phyloP scores from a whole-genome alignment of 1,140 invertebrate genomes.

The Melipona quadrifasciata region DNA sequence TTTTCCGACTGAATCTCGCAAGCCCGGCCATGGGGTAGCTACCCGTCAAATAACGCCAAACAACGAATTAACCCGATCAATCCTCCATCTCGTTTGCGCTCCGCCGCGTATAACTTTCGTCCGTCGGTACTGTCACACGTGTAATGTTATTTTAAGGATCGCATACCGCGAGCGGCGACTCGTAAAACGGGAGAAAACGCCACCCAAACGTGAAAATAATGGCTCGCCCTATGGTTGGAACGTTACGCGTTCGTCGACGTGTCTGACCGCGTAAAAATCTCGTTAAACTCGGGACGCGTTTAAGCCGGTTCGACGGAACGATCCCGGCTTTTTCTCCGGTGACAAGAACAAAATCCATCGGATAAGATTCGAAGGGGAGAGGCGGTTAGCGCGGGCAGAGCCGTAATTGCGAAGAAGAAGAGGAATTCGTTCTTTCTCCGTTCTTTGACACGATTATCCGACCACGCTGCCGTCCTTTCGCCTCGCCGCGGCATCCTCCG shows the following conservation, averaged over 20 bases:
- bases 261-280: not conserved
- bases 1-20: not conserved
- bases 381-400: no score
- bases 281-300: not conserved
- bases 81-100: not conserved
- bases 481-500: not conserved
- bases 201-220: not conserved
- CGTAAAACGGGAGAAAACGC: not conserved
- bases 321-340: not conserved
- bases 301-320: no score
- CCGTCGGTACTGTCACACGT: not conserved
- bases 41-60: constrained; percentile 1
- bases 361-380: not conserved
- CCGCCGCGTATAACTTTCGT: no score
- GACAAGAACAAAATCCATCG: not conserved
- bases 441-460: not conserved
- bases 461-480: not conserved
- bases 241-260: not conserved
- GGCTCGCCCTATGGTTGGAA: not conserved
- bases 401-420: not conserved
- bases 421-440: not conserved
- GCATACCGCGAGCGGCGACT: not conserved
- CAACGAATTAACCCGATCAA: constrained; percentile 32
- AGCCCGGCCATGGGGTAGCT: not conserved
- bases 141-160: not conserved